phyloP scores from a whole-genome alignment of 2,888 invertebrate genomes.

The Rhorus exstirpatorius region DNA sequence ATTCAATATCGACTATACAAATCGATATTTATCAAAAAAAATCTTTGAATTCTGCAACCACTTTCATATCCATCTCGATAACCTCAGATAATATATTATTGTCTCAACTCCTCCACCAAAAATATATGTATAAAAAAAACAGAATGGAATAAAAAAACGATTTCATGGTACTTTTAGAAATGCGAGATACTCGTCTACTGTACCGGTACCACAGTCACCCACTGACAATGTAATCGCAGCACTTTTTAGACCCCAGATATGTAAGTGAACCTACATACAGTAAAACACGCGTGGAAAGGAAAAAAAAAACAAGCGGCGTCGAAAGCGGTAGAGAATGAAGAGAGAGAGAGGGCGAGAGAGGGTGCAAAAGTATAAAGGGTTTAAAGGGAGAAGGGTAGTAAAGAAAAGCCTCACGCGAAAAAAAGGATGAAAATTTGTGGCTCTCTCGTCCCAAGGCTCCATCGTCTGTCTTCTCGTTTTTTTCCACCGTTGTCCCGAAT shows the following conservation, averaged over 20 bases:
- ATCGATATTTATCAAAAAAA: too few species aligned
- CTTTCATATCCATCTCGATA: too few species aligned
- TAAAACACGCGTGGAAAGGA: not conserved
- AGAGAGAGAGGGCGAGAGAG: constrained; percentile 26
- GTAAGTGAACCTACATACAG: constrained; percentile 5
- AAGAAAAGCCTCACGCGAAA: constrained; percentile 12
- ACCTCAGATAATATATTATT: too few species aligned
- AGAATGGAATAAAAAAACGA: too few species aligned
- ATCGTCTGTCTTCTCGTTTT: constrained; percentile 24
- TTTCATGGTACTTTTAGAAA: not conserved
- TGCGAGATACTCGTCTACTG: not conserved
- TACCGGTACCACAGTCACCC: constrained; percentile 27
- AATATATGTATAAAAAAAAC: too few species aligned
- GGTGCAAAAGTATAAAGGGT: constrained; percentile 36
- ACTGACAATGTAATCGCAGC: constrained; percentile 6
- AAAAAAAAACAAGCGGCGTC: constrained; percentile 46
- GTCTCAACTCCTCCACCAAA: too few species aligned
- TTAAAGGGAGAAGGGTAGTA: constrained; percentile 42
- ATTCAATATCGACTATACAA: too few species aligned
- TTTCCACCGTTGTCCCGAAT: constrained; percentile 24
- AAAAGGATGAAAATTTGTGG: not conserved
- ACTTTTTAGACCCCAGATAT: not conserved
- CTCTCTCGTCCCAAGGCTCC: constrained; percentile 4
- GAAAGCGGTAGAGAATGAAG: constrained; percentile 22
- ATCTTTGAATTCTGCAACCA: too few species aligned